Conservation (phyloP, 2,113 vertebrate species). For the Gymnobelideus leadbeateri region DNA sequence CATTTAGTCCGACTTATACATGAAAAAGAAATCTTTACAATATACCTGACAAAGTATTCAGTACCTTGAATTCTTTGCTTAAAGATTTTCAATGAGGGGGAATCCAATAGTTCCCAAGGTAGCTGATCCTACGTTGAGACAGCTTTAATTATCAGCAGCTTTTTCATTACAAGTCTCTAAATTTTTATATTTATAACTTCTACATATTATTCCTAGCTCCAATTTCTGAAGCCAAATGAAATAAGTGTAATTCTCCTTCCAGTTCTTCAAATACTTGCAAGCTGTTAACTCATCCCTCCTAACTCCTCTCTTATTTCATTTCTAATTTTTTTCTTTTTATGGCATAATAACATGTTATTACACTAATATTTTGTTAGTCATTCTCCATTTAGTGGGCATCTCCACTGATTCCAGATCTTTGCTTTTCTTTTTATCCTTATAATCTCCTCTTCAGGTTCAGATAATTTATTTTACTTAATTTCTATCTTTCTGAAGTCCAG, state of each 20-base stretch:
- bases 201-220: not conserved
- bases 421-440: not conserved
- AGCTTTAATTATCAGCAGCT: not conserved
- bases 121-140: not conserved
- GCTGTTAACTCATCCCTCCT: not conserved
- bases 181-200: not conserved
- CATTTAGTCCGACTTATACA: not conserved
- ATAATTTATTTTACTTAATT: not conserved
- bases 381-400: not conserved
- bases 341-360: not conserved
- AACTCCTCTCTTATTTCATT: not conserved
- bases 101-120: too few relatives aligned
- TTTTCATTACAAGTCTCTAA: not conserved
- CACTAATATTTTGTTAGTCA: fast-evolving
- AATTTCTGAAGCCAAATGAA: not conserved
- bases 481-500: not conserved
- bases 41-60: not conserved
- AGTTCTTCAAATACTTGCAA: not conserved
- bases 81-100: not conserved
- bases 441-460: not conserved
- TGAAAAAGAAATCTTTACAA: not conserved
- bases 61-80: not conserved
- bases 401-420: not conserved
- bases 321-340: not conserved
- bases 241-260: not conserved